These are phyloP conservation scores for Mormyrops boulengeri DNA, from an alignment of 2,797 vertebrate species.

Conservation along the genomic window DNA sequence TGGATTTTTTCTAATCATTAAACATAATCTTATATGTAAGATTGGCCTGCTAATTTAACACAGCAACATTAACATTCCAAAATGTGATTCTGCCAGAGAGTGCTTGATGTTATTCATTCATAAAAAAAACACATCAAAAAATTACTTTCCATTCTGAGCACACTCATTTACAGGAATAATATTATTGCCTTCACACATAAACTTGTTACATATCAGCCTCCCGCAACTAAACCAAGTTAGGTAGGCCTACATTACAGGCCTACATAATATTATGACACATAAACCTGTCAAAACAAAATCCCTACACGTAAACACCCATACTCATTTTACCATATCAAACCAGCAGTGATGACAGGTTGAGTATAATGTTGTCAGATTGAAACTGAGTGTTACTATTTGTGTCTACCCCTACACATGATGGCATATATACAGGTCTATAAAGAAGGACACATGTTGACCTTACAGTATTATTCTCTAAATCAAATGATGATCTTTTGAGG, in stretches of 20 bases:
- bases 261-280: not conserved
- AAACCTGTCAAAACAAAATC: not conserved
- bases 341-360: not conserved
- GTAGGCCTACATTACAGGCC: not conserved
- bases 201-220: not conserved
- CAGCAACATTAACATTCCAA: not conserved
- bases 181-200: not conserved
- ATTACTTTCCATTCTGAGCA: not conserved
- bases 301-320: not conserved
- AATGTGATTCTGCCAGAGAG: not conserved
- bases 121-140: not conserved
- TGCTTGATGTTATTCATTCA: not conserved
- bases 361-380: not conserved
- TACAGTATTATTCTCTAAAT: not conserved
- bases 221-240: not conserved
- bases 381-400: not conserved
- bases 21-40: not conserved
- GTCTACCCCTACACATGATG: not conserved
- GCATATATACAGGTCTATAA: not conserved
- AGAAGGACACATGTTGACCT: not conserved
- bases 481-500: not conserved
- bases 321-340: not conserved
- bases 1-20: not conserved
- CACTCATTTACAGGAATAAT: not conserved
- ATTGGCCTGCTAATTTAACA: not conserved